Conservation (phyloP, 2,113 vertebrate species). For the Protobothrops mucrosquamatus region DNA sequence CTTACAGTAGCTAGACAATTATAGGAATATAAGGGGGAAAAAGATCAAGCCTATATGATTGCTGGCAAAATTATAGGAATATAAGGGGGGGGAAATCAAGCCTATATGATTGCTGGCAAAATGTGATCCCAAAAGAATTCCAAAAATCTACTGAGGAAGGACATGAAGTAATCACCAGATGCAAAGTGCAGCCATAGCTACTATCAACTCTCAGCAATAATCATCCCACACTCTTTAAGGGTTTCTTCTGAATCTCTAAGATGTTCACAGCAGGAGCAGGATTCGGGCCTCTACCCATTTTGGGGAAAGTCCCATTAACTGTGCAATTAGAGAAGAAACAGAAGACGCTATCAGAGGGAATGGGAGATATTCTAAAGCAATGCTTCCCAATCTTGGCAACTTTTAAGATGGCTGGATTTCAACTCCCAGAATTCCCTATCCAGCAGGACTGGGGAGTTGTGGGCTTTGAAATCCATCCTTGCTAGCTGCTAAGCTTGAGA, state of each 20-base stretch:
- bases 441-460: not conserved
- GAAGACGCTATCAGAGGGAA: not conserved
- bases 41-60: not conserved
- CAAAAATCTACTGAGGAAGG: constrained; percentile 18
- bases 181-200: not conserved
- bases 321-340: not conserved
- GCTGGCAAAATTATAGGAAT: not conserved
- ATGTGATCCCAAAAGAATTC: not conserved
- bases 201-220: not conserved
- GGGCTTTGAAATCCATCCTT: not conserved
- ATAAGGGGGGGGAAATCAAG: not conserved
- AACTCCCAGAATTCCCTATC: not conserved
- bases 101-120: too few relatives aligned
- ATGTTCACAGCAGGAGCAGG: not conserved
- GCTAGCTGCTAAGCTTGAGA: not conserved
- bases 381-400: not conserved
- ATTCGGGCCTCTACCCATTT: not conserved
- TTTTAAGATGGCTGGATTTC: not conserved
- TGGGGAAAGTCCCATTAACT: not conserved
- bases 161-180: constrained; percentile 36
- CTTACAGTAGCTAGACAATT: not conserved
- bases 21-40: not conserved
- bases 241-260: not conserved
- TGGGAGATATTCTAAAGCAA: not conserved
- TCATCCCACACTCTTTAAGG: not conserved